Percentiles rank a stretch among this genome's conserved stretches.
Conservation (phyloP, 2,888 invertebrate genomes). For the Willowsia nigromaculata region DNA sequence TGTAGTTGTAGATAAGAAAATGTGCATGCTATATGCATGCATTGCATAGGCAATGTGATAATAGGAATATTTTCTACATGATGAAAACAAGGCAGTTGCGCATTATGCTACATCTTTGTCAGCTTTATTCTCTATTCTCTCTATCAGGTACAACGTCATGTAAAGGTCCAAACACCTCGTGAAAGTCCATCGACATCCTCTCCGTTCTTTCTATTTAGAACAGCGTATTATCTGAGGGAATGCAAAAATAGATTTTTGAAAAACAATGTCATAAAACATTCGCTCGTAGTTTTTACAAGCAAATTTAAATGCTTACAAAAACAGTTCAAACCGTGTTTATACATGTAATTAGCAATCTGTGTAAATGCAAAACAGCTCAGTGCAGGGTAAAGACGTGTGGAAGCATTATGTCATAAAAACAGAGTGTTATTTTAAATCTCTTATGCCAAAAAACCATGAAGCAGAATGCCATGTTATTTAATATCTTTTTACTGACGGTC, state of each 20-base stretch:
- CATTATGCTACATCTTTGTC: background rate
- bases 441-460: no score
- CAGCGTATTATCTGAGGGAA: background rate
- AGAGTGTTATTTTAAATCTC: no score
- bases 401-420: no score
- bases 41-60: background rate
- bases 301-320: background rate
- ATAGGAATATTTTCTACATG: background rate
- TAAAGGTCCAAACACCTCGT: background rate
- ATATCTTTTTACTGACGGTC: no score
- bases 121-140: background rate
- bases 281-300: background rate
- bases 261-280: slow-evolving; percentile 17
- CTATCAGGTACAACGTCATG: background rate
- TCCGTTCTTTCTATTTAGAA: background rate
- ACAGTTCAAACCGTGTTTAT: background rate
- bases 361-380: background rate
- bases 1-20: background rate
- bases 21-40: background rate
- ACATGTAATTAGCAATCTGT: background rate
- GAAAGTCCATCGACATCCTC: slow-evolving; percentile 15
- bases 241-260: background rate
- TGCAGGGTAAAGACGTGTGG: background rate
- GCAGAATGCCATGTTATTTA: no score
- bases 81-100: background rate